Evolutionary conservation across 1,140 invertebrate species (phyloP), one percentile per base, ranked within the genome.

Genomic region (Aphaenogaster floridana): DNA sequence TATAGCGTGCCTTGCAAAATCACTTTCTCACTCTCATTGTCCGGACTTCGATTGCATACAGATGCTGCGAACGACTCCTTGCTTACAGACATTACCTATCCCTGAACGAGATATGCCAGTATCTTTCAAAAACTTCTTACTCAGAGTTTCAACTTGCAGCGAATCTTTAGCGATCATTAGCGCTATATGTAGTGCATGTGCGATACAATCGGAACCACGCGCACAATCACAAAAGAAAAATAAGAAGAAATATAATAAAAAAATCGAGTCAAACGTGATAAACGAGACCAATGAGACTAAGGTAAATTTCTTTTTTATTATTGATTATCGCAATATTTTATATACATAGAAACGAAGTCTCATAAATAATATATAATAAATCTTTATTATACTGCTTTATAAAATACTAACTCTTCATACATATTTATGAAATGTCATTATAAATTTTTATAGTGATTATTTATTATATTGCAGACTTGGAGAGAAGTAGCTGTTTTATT

Each of bases 141-240:
- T 95, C 3, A 89, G 95, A 87, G 95, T 94, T 13, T 90, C 94
- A 9, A 95, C 95, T 7, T 95, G 95, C 68, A 94, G 95, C 6
- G 95, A 96, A 87, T 94, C 95, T 42, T 90, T 96, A 63, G 94
- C 94, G 17, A 92, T 95, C 42, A 86, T 96, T 50, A 93, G 92
- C 71, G 92, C 89, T 15, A 95, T 95, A 92, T 95, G 94, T 83
- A 74, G 90, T 66, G 85, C 92, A 5, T 93, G 64, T 17, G 84
- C 93, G 9, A 92, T 91, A 50, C 89, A 93, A 63, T 91, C 92
- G 0, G 88, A 94, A 77, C 91, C 93, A 8, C 86, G 80, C 28
- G 89, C 88, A 6, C 21, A 36, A 52, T 91, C 90, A 0, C 92
- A 93, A 48, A 95, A 93, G 63, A 95, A 95, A 64, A 95, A 94